Percentiles rank a stretch among this genome's conserved stretches.
These are phyloP conservation scores for Drepanosiphum platanoidis DNA, from an alignment of 2,888 invertebrate species.

Conservation along the genomic window DNA sequence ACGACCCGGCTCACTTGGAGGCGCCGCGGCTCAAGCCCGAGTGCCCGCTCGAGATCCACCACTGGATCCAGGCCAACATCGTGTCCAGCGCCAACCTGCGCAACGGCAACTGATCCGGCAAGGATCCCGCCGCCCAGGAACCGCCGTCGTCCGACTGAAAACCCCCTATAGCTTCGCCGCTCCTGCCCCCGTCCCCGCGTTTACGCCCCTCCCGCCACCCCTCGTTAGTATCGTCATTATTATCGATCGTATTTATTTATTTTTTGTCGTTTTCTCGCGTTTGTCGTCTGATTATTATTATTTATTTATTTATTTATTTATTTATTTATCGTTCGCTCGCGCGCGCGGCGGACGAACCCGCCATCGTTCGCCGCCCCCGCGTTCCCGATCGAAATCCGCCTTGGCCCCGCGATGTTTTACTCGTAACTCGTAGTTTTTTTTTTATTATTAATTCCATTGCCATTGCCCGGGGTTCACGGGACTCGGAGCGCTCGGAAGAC, in stretches of 20 bases:
- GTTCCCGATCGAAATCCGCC: too few species aligned
- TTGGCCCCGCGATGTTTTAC: too few species aligned
- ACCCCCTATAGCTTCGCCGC: neutral
- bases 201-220: neutral
- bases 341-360: too few species aligned
- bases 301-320: neutral
- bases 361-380: too few species aligned
- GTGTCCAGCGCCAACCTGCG: slow-evolving; percentile 76
- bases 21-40: slow-evolving; percentile 64
- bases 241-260: neutral
- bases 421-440: too few species aligned
- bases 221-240: neutral
- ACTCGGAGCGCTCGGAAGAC: too few species aligned
- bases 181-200: neutral
- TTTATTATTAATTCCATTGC: too few species aligned
- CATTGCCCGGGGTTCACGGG: too few species aligned
- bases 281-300: neutral
- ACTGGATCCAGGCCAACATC: slow-evolving; percentile 78
- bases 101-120: slow-evolving; percentile 64
- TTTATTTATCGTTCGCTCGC: neutral
- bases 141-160: neutral
- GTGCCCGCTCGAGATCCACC: slow-evolving; percentile 70
- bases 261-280: neutral
- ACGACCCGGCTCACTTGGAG: slow-evolving; percentile 43
- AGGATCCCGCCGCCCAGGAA: too few species aligned